Evolutionary conservation across 2,113 vertebrate genomes (phyloP).

Genomic region (Myrmophylax atrothorax): DNA sequence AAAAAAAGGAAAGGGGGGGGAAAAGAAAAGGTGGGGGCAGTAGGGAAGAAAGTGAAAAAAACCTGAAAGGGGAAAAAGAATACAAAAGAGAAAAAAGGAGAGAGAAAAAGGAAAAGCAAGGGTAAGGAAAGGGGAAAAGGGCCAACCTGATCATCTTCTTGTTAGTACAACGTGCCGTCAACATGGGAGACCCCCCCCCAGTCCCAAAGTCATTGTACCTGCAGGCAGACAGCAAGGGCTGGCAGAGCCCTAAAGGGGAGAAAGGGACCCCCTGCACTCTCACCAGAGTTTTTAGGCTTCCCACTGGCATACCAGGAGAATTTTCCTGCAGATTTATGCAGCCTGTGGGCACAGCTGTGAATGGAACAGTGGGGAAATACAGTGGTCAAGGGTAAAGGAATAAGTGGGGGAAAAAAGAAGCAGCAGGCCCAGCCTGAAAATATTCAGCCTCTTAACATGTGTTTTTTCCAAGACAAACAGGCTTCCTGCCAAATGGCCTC

Average conservation of each 20-base stretch:
- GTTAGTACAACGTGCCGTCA: neutral
- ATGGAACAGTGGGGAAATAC: neutral
- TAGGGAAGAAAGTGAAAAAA: neutral
- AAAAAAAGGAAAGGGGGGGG: neutral
- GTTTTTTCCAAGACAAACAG: neutral
- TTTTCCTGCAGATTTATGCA: neutral
- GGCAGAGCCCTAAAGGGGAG: neutral
- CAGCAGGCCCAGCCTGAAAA: neutral
- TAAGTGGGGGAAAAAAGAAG: neutral
- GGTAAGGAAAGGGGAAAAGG: neutral
- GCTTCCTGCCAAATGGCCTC: neutral
- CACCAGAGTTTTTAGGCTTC: neutral
- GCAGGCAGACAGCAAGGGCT: conserved; percentile 13
- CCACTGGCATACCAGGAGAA: neutral
- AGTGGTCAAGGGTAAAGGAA: neutral
- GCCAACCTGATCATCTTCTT: neutral
- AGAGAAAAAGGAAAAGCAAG: neutral
- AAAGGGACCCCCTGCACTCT: neutral
- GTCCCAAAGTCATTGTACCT: neutral
- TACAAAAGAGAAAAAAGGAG: neutral
- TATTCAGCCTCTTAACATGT: neutral
- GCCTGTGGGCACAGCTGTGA: neutral
- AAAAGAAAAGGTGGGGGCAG: neutral
- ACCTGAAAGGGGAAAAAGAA: neutral
- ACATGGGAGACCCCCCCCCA: neutral